Base-by-base conservation (phyloP, 2,797 vertebrate genomes). In the Leptoclinus maculatus region DNA sequence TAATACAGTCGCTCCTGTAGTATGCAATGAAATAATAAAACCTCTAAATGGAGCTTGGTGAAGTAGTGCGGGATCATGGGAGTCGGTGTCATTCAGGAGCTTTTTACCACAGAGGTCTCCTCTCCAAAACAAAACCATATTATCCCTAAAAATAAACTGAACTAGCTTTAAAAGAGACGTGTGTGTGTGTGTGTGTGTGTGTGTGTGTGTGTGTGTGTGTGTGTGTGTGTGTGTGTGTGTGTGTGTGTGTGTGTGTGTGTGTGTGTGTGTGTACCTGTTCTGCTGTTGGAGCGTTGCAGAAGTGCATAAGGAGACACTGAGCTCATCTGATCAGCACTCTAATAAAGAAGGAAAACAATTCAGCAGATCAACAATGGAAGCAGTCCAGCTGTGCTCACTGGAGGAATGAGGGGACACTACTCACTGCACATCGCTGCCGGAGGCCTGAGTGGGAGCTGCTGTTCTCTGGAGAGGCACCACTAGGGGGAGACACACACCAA, bases 321-420 rank as follows among this genome's bases (percentile, higher is more conserved):
- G 72, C 73, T 86, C 88, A 90, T 88, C 74, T 94, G 94, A 16
- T 96, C 95, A 1, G 87, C 89, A 25, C 94, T 96, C 95, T 96
- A 49, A 38, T 0, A 14, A 64, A 39, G 7, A 39, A 39, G 3
- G 3, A 38, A 78, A 2, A 76, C 3, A 59, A 12, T 6, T 25
- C 7, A 69, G 14, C 10, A n/a, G 59, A 8, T 54, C 23, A 60
- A 0, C 11, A 25, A 8, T 3, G 10, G 5, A 63, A 10, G 47
- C 32, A 1, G 5, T 25, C 5, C 34, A 56, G n/a, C 29, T 34
- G 32, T 51, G 5, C n/a, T 25, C 10, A 5, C 27, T 27, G 59
- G 43, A 12, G 34, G 13, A n/a, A 29, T 21, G 2, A 39, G 21
- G n/a, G n/a, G 1, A 10, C 3, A 2, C 2, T 3, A 90, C 95